Percentiles rank a stretch among this genome's conserved stretches.
These are phyloP conservation scores for Spatulosminthurus flaviceps DNA, from an alignment of 2,888 invertebrate genomes.

Conservation along the genomic window DNA sequence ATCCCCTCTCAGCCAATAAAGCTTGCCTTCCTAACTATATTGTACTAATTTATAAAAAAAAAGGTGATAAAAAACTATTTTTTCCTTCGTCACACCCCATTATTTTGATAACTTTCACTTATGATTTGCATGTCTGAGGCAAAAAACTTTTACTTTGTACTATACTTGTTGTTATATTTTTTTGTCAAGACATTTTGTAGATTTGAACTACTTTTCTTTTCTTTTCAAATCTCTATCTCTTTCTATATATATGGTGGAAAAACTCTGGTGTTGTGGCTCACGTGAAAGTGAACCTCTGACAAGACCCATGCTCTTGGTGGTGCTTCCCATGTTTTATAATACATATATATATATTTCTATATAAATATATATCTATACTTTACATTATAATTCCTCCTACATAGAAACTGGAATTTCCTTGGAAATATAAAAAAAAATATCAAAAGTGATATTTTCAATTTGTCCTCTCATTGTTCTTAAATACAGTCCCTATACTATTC, in stretches of 20 bases:
- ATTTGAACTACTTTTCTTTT: neutral
- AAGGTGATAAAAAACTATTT: neutral
- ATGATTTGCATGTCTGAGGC: too few relatives aligned
- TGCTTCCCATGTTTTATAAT: neutral
- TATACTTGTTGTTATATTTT: neutral
- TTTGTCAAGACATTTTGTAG: neutral
- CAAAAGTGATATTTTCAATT: neutral
- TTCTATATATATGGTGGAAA: slow-evolving; percentile 64
- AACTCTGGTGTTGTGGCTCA: slow-evolving; percentile 61
- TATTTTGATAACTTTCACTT: too few relatives aligned
- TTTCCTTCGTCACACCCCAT: neutral
- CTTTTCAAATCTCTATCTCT: slow-evolving; percentile 41
- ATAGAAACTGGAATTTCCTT: too few relatives aligned
- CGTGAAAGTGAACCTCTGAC: slow-evolving; percentile 31
- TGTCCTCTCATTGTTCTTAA: neutral
- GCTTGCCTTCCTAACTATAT: slow-evolving; percentile 34
- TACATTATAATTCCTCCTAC: too few relatives aligned
- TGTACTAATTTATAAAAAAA: neutral
- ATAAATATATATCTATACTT: too few relatives aligned
- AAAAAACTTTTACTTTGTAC: neutral
- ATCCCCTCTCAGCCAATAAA: slow-evolving; percentile 1
- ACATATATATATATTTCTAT: neutral
- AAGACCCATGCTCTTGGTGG: slow-evolving; percentile 13
- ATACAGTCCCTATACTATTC: neutral
- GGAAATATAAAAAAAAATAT: neutral